These are phyloP conservation scores for Cairina moschata DNA, from an alignment of 2,113 vertebrate species.

Conservation along the genomic window DNA sequence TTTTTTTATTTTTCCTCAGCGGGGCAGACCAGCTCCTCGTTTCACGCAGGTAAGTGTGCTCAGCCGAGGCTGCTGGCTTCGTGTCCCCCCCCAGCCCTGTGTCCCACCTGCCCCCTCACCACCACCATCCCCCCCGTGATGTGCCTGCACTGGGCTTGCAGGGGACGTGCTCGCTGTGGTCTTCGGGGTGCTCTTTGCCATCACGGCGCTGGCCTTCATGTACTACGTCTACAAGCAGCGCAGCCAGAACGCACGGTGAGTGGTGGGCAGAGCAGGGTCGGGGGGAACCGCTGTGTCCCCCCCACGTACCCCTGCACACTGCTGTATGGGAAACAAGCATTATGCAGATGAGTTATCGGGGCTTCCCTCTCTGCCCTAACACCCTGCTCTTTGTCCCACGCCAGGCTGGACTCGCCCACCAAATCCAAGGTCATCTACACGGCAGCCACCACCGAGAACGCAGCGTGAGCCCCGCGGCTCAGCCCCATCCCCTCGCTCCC, in stretches of 20 bases:
- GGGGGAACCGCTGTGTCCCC: accelerated
- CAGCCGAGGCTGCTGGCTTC: not conserved
- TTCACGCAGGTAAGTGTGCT: not conserved
- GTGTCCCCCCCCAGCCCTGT: accelerated
- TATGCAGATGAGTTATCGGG: not conserved
- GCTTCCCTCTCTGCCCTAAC: not conserved
- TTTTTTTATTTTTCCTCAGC: not conserved
- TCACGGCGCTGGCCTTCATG: constrained; percentile 70
- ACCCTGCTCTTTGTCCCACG: accelerated
- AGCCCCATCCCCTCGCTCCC: not conserved
- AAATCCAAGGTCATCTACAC: constrained; percentile 72
- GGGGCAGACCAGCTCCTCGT: constrained; percentile 9
- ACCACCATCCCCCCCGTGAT: not conserved
- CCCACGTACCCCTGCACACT: too few species aligned
- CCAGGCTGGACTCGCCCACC: not conserved
- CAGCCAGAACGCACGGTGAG: constrained; percentile 60
- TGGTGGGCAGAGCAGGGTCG: accelerated
- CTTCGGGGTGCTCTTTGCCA: constrained; percentile 79
- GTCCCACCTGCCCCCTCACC: too few species aligned
- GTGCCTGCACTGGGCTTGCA: not conserved
- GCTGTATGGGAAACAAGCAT: too few species aligned
- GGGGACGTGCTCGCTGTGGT: constrained; percentile 78
- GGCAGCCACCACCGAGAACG: constrained; percentile 33
- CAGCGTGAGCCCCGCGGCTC: accelerated
- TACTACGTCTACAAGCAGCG: constrained; percentile 70